These are phyloP conservation scores for Caranx ignobilis DNA, from an alignment of 2,113 vertebrate genomes.

Conservation along the genomic window DNA sequence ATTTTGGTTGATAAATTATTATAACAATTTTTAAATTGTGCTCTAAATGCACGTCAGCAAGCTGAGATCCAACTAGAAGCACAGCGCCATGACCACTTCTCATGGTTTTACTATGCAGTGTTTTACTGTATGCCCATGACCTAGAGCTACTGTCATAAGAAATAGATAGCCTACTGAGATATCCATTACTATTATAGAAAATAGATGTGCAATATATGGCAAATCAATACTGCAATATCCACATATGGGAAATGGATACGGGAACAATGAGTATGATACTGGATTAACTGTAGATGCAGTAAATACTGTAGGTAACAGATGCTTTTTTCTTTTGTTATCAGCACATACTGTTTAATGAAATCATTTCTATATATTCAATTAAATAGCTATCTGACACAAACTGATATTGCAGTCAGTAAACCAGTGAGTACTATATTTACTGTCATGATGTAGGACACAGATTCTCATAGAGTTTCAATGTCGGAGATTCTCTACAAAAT, in stretches of 20 bases:
- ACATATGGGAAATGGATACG: conserved; percentile 30
- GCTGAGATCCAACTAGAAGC: not conserved
- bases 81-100: not conserved
- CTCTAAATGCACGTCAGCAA: conserved; percentile 8
- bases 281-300: not conserved
- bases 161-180: conserved; percentile 32
- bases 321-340: conserved; percentile 4
- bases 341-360: not conserved
- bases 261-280: conserved; percentile 17
- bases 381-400: not conserved
- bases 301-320: conserved; percentile 3
- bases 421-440: not conserved
- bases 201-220: conserved; percentile 46
- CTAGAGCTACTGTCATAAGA: conserved; percentile 22
- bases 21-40: conserved; percentile 16
- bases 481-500: not conserved
- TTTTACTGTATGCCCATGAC: conserved; percentile 11
- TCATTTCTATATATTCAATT: not conserved
- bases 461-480: not conserved
- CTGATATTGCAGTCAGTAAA: not conserved
- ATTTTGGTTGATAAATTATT: conserved; percentile 20
- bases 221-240: conserved; percentile 48
- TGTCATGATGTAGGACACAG: no score
- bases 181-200: conserved; percentile 38
- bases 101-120: not conserved